These are phyloP conservation scores for Brachionus rubens DNA, from an alignment of 1,140 invertebrate species.

Conservation along the genomic window DNA sequence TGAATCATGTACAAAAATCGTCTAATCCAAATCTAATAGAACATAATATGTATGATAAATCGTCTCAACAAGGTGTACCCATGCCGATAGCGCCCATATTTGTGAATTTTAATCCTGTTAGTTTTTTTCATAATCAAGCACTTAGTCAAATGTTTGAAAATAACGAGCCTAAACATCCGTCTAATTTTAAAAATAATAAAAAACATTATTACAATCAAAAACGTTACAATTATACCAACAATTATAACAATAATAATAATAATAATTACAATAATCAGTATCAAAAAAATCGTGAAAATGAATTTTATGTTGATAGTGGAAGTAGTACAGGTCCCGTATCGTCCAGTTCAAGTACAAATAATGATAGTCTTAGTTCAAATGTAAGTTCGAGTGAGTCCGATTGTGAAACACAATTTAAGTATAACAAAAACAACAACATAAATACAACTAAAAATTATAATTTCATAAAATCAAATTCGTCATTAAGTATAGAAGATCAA, in stretches of 20 bases:
- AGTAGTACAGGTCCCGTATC: conserved; percentile 35
- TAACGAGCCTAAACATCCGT: background rate
- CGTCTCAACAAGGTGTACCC: background rate
- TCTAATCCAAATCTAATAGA: background rate
- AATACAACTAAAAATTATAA: background rate
- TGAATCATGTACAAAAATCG: conserved; percentile 16
- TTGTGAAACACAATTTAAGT: background rate
- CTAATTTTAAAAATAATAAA: background rate
- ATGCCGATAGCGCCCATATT: conserved; percentile 11
- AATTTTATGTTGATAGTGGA: conserved; percentile 28
- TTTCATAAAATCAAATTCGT: conserved; percentile 1
- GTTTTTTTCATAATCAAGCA: background rate
- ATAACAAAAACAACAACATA: background rate
- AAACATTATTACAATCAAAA: background rate
- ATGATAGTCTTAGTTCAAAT: conserved; percentile 42
- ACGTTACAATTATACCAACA: background rate
- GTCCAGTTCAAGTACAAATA: conserved; percentile 46
- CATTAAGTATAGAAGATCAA: background rate
- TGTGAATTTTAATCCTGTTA: background rate
- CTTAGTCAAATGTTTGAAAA: conserved; percentile 20
- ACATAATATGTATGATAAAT: background rate
- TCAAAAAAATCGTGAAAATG: background rate
- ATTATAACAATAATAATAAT: background rate
- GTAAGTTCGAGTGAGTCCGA: conserved; percentile 41
- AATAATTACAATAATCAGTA: background rate